These are phyloP conservation scores for Thymallus thymallus DNA, from an alignment of 2,113 vertebrate species.

Conservation along the genomic window DNA sequence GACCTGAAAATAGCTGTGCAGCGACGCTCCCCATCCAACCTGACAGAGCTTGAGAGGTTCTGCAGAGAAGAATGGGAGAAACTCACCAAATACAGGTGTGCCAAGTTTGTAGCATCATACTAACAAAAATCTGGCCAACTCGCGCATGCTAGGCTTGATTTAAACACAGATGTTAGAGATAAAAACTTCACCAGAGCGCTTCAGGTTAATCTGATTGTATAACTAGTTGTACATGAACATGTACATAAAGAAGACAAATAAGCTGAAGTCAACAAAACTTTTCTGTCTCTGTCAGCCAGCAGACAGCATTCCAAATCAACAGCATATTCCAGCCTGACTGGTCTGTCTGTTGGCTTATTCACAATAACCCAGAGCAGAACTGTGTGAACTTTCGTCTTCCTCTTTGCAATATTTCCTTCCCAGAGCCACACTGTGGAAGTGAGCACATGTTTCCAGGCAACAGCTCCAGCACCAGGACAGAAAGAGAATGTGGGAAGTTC, in stretches of 20 bases:
- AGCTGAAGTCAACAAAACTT: conserved; percentile 19
- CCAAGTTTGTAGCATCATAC: too few species aligned
- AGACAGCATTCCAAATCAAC: conserved; percentile 13
- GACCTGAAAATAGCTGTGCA: too few species aligned
- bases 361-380: conserved; percentile 38
- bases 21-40: too few species aligned
- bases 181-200: conserved; percentile 24
- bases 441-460: conserved; percentile 34
- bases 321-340: not conserved
- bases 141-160: conserved; percentile 17
- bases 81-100: too few species aligned
- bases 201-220: conserved; percentile 20
- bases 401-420: conserved; percentile 62
- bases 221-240: conserved; percentile 25
- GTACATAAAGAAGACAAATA: conserved; percentile 2
- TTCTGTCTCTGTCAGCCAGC: conserved; percentile 18
- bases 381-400: conserved; percentile 63
- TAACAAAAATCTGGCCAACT: too few species aligned
- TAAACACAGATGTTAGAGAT: conserved; percentile 34
- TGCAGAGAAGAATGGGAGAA: too few species aligned
- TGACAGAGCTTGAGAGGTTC: too few species aligned
- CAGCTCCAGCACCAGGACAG: not conserved
- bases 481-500: conserved; percentile 13
- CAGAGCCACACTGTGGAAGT: conserved; percentile 41
- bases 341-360: not conserved